Base-by-base conservation (phyloP, 2,797 vertebrate genomes). In the Crax fasciolata region DNA sequence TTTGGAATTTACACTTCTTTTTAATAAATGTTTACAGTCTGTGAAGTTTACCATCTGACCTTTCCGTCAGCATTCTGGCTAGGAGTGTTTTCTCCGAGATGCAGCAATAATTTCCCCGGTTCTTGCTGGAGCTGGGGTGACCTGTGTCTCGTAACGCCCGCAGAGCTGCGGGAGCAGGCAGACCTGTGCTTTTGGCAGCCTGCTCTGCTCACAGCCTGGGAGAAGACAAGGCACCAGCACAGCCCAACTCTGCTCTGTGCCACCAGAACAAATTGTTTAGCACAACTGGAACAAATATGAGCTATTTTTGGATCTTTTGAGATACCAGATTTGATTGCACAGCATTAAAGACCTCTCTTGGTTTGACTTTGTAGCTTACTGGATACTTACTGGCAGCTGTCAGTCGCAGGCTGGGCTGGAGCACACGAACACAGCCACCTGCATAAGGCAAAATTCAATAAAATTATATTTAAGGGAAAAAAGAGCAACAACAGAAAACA, bases 381-480 rank as follows among this genome's bases (percentile, higher is more conserved):
- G 91, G 82, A 23, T 84, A 16, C 66, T 95, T 73, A 57, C 32
- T 96, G 96, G 84, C 85, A 89, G 87, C 94, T 82, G 51, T 94
- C 96, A 89, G 20, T 90, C 30, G 8, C 76, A 58, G 49, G 70
- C 93, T 79, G 74, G 90, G 91, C 87, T 94, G 82, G 73, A 85
- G 66, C 83, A 76, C 59, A 23, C 66, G 27, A 71, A 78, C 95
- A 35, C 86, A 92, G 88, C 94, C 86, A 95, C 96, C 94, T 96
- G 93, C 90, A 84, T 82, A 41, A 83, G 90, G 84, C 89, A 93
- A 92, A 95, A 96, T 90, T 96, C 97, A 97, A 95, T 97, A 95
- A 96, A 96, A 91, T 73, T 1, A 30, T 94, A 96, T 84, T 97
- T 95, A 95, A 97, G 88, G 76, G 39, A 75, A 32, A 57, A 51